Evolutionary conservation across 2,113 vertebrate species (phyloP).

Genomic region (Cinclus cinclus): DNA sequence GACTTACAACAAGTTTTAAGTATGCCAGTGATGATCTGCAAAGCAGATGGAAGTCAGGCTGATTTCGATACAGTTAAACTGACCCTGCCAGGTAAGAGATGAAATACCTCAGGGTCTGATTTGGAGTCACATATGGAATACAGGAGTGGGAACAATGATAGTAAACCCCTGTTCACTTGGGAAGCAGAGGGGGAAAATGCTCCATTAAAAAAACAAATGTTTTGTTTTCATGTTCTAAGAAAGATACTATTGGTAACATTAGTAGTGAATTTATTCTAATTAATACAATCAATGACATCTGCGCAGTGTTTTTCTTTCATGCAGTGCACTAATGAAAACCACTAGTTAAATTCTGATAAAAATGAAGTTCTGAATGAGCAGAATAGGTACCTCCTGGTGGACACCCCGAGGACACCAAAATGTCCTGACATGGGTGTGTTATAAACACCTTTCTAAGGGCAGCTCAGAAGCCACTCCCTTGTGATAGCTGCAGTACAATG

Average conservation of each 20-base stretch:
- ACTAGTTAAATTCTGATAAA: not conserved
- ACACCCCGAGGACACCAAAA: not conserved
- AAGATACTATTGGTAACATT: not conserved
- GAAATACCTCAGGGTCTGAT: conserved; percentile 57
- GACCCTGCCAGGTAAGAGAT: conserved; percentile 57
- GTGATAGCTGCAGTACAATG: not conserved
- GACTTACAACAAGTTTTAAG: conserved; percentile 58
- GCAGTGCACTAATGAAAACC: not conserved
- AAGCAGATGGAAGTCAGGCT: conserved; percentile 70
- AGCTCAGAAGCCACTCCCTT: not conserved
- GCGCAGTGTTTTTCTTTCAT: not conserved
- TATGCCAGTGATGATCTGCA: conserved; percentile 64
- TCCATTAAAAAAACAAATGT: not conserved
- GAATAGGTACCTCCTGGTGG: not conserved
- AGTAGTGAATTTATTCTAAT: not conserved
- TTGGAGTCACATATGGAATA: conserved; percentile 57
- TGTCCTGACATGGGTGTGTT: not conserved
- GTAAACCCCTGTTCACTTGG: not conserved
- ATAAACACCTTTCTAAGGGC: not conserved
- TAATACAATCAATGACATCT: not conserved
- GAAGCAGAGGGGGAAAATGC: not conserved
- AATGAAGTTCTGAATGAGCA: not conserved
- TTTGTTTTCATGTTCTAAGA: not conserved
- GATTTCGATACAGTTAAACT: conserved; percentile 61
- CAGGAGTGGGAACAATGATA: conserved; percentile 32